Conservation (phyloP, 92 coral and sea anemone species). For the Phymanthus crucifer region DNA sequence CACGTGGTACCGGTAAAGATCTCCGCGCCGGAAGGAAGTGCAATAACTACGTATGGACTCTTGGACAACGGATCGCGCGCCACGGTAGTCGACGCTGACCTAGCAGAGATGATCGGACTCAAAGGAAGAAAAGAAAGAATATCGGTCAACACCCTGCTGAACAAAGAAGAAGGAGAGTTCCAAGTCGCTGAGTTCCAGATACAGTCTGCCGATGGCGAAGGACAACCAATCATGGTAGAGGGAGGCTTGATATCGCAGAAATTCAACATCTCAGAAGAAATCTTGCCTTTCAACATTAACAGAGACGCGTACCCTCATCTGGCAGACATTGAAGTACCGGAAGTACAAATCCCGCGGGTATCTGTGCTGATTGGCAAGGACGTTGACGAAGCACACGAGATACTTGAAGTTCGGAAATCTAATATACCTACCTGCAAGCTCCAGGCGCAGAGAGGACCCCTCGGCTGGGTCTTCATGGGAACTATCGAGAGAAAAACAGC, state of each 20-base stretch:
- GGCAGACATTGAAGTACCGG: conserved; percentile 49
- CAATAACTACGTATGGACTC: conserved; percentile 50
- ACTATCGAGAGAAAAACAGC: conserved; percentile 13
- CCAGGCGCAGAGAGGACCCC: conserved; percentile 41
- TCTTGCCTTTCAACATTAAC: conserved; percentile 50
- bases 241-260: conserved; percentile 51
- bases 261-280: conserved; percentile 48
- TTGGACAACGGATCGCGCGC: conserved; percentile 59
- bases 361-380: conserved; percentile 55
- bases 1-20: conserved; percentile 59
- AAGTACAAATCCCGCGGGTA: conserved; percentile 41
- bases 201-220: conserved; percentile 50
- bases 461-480: conserved; percentile 64
- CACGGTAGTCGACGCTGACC: conserved; percentile 45
- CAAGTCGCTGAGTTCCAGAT: conserved; percentile 50
- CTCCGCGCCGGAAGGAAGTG: conserved; percentile 20
- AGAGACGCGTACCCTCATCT: conserved; percentile 45
- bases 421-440: conserved; percentile 22
- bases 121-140: conserved; percentile 41
- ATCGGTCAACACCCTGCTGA: conserved; percentile 48
- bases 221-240: conserved; percentile 37
- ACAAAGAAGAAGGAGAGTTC: conserved; percentile 52
- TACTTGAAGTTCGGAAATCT: conserved; percentile 47
- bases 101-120: conserved; percentile 45
- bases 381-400: conserved; percentile 41